phyloP scores from a whole-genome alignment of 2,888 invertebrate species.

The Sarcophaga subvicina region DNA sequence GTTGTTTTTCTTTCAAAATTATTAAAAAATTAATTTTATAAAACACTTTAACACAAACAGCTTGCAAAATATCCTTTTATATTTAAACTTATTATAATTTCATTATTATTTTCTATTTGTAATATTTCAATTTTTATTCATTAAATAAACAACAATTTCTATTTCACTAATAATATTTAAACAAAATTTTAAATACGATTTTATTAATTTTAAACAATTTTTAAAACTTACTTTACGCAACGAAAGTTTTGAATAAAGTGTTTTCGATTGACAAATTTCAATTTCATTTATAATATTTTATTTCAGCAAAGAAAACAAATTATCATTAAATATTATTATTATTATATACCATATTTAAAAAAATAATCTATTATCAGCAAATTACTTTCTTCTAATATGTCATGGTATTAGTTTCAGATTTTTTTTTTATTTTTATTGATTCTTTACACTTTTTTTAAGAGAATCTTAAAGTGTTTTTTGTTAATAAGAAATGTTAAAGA shows the following conservation, averaged over 20 bases:
- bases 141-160: neutral
- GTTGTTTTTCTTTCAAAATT: conserved; percentile 1
- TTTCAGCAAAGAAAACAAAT: conserved; percentile 19
- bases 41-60: neutral
- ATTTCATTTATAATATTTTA: conserved; percentile 74
- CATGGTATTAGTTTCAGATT: conserved; percentile 7
- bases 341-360: neutral
- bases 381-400: conserved; percentile 47
- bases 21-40: neutral
- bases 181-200: conserved; percentile 4
- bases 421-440: conserved; percentile 6
- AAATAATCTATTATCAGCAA: conserved; percentile 51
- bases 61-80: neutral
- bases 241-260: conserved; percentile 63
- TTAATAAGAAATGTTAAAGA: conserved; percentile 1
- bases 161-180: neutral
- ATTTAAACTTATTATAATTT: too few species aligned
- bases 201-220: conserved; percentile 27
- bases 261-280: conserved; percentile 60
- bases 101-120: too few species aligned
- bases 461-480: conserved; percentile 11
- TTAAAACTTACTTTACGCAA: conserved; percentile 63
- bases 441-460: conserved; percentile 14
- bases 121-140: neutral
- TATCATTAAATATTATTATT: neutral